Evolutionary conservation across 2,888 invertebrate species (phyloP), one percentile per base, ranked within the genome.

Genomic region (Mythimna vitellina): DNA sequence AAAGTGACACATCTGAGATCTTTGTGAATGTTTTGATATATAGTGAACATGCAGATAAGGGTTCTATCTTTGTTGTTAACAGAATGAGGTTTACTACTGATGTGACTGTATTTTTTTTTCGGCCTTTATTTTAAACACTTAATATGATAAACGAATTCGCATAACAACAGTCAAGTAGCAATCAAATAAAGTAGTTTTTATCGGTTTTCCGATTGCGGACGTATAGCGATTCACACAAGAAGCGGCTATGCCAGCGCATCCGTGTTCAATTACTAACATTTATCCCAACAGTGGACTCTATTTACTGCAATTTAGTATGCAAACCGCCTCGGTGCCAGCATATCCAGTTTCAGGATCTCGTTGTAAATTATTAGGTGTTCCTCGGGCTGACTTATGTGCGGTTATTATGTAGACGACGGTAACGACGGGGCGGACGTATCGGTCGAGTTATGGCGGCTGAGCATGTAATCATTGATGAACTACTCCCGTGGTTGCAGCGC

Each of bases 381-480:
- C 74, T 80, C 71, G 25, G 54, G 69, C 82, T 88, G 84, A 89
- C 76, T 89, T 89, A 89, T 88, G 85, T 76, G 67, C 74, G 76
- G 85, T 89, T 88, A 89, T 90, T 90, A 90, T 78, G 78, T 81
- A 75, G 73, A 76, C 60, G 75, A 73, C 70, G 66, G 61, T 74
- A 78, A 64, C 57, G 49, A 65, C 67, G 75, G 74, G 83, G 79
- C 74, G 81, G 82, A 80, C 77, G 83, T 82, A 81, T 78, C 70
- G 74, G 78, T 60, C 78, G 66, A 85, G 83, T 87, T 86, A 86
- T 81, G 56, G 69, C 63, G 65, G 64, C 69, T 69, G 65, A 70
- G 63, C 79, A 66, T 88, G 82, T 88, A 89, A 91, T 91, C 87
- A 84, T 87, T 87, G 89, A 90, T 89, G 85, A 87, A 90, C 82